phyloP scores from a whole-genome alignment of 2,888 invertebrate species.

The Clepsis dumicolana region DNA sequence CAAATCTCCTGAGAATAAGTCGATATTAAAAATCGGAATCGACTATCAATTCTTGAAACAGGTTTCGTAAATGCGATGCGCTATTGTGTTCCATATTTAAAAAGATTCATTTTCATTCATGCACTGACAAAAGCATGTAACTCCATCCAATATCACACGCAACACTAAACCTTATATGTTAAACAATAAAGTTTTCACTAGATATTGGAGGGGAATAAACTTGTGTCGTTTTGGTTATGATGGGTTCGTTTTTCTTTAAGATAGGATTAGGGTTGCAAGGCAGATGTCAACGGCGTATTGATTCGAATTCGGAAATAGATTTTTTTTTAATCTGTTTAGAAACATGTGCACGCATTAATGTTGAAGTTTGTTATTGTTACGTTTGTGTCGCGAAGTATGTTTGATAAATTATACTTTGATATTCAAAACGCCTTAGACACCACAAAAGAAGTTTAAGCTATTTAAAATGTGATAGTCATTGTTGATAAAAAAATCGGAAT shows the following conservation, averaged over 20 bases:
- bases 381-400: constrained; percentile 46
- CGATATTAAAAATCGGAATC: constrained; percentile 77
- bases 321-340: constrained; percentile 67
- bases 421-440: constrained; percentile 26
- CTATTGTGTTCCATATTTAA: constrained; percentile 61
- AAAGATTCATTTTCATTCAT: constrained; percentile 39
- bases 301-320: constrained; percentile 78
- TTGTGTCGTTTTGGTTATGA: constrained; percentile 8
- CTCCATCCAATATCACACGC: background rate
- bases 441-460: constrained; percentile 4
- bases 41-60: constrained; percentile 82
- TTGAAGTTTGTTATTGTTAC: constrained; percentile 55
- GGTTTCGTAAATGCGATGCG: constrained; percentile 77
- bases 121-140: background rate
- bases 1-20: constrained; percentile 76
- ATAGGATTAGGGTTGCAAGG: constrained; percentile 79
- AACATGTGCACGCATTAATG: constrained; percentile 62
- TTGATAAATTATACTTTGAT: constrained; percentile 40
- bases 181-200: background rate
- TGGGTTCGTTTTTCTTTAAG: constrained; percentile 50
- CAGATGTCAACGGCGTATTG: constrained; percentile 76
- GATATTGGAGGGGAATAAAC: background rate
- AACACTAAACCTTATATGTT: background rate
- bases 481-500: no score
- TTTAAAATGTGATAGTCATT: constrained; percentile 12